A percentile compares a stretch with the other conserved stretches of the same genome.
These are phyloP conservation scores for Chalcis sispes DNA, from an alignment of 2,888 invertebrate genomes.

Conservation along the genomic window DNA sequence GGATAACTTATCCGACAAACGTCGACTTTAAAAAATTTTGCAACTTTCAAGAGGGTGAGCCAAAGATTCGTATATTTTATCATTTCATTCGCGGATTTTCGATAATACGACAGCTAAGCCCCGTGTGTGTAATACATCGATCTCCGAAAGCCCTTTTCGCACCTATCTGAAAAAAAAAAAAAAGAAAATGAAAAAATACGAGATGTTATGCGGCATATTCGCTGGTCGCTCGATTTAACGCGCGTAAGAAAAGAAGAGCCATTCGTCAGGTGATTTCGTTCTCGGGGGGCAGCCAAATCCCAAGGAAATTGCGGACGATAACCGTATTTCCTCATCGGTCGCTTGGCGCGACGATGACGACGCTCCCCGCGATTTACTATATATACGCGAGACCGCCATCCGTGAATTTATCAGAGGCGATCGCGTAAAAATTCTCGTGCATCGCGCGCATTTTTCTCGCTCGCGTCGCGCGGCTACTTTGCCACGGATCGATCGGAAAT, in stretches of 20 bases:
- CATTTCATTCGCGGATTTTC: background rate
- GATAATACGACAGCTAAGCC: background rate
- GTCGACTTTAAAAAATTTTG: too few species aligned
- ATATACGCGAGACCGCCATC: too few species aligned
- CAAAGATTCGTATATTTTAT: too few species aligned
- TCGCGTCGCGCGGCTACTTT: conserved; percentile 6
- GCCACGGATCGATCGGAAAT: conserved; percentile 2
- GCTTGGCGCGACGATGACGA: conserved; percentile 39
- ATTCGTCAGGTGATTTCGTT: conserved; percentile 46
- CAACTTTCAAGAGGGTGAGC: too few species aligned
- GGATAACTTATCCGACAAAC: too few species aligned
- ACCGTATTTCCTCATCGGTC: conserved; percentile 57
- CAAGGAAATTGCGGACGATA: conserved; percentile 53
- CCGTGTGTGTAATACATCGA: background rate
- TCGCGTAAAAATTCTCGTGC: conserved; percentile 25
- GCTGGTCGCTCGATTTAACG: too few species aligned
- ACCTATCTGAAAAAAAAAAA: too few species aligned
- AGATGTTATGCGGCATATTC: conserved; percentile 28
- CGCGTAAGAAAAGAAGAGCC: background rate
- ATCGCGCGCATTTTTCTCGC: conserved; percentile 45
- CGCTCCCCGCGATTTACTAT: too few species aligned
- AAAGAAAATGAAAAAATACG: conserved; percentile 58
- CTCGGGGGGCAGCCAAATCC: conserved; percentile 30
- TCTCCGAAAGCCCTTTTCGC: background rate
- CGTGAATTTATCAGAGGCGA: conserved; percentile 45